Percentiles rank a stretch among this genome's conserved stretches.
phyloP scores from a whole-genome alignment of 2,113 vertebrate species.

The Electrona antarctica region DNA sequence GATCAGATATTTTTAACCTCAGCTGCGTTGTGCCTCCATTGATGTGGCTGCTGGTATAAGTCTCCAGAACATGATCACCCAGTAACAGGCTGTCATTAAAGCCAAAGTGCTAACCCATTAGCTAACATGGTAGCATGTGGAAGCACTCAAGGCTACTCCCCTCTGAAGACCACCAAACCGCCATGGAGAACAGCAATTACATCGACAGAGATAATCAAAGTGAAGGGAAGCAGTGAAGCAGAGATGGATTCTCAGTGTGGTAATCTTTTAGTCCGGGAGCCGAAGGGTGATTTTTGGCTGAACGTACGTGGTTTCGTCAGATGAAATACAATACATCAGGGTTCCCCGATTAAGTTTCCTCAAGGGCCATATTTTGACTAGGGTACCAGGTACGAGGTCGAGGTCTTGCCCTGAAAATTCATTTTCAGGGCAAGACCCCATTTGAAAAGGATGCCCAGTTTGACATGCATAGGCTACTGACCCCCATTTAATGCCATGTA shows the following conservation, averaged over 20 bases:
- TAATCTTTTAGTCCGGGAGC: too few relatives aligned
- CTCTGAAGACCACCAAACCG: constrained; percentile 43
- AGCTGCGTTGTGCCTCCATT: constrained; percentile 3
- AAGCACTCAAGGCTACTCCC: constrained; percentile 45
- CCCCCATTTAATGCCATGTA: too few relatives aligned
- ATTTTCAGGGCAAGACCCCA: too few relatives aligned
- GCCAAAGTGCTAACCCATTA: constrained; percentile 28
- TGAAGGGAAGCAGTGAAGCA: not conserved
- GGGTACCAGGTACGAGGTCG: too few relatives aligned
- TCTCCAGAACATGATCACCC: constrained; percentile 19
- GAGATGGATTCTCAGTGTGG: constrained; percentile 6
- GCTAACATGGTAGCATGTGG: constrained; percentile 45
- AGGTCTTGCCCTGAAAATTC: too few relatives aligned
- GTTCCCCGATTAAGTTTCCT: too few relatives aligned
- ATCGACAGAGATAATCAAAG: constrained; percentile 32
- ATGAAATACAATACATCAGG: too few relatives aligned
- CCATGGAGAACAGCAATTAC: constrained; percentile 37
- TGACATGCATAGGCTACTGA: too few relatives aligned
- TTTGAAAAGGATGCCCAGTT: too few relatives aligned
- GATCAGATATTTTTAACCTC: constrained; percentile 47
- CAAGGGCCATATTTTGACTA: too few relatives aligned
- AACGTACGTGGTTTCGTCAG: too few relatives aligned
- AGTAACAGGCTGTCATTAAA: constrained; percentile 40
- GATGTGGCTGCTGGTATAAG: constrained; percentile 54
- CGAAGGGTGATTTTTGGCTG: too few relatives aligned